Base-by-base conservation (phyloP, 2,888 invertebrate genomes). In the Gastrophysa polygoni region DNA sequence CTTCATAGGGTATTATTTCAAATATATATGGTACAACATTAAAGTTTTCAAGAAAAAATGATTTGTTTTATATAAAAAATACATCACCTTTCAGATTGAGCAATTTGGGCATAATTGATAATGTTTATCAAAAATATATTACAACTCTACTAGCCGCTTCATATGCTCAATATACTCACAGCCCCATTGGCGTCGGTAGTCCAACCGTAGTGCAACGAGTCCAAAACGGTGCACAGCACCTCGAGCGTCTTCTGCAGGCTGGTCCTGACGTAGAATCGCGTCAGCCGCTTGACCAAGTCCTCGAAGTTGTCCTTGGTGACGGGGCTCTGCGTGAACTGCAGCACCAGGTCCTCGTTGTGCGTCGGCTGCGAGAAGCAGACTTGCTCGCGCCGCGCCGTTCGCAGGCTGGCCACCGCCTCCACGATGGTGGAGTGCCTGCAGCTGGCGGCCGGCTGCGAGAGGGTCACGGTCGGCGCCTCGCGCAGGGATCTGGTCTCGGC, bases 271-370 rank as follows among this genome's bases (percentile, higher is more conserved):
- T 94, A 93, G 83, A 97, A 95, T 72, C 98, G 87, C 48, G 98
- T 97, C 94, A 97, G 92, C 73, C 98, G 88, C 63, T 92, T 89
- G 49, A 94, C 94, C 75, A 96, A 83, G 74, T 88, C 87, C 81
- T 93, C 91, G 81, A 92, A 87, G 55, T 87, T 85, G 72, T 88
- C 89, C 68, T 72, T 77, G 10, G 78, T 79, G 57, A 81, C 69
- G 38, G 78, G 77, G 64, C 77, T 80, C 72, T 86, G 86, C 16
- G 85, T 84, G 59, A 85, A 84, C 77, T 87, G 86, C 73, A 88
- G 80, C 73, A 95, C 83, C 77, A 96, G 84, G 83, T 95, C 90
- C 73, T 94, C 94, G 63, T 92, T 85, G 72, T 89, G 87, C 34
- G 89, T 89, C 1, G 96, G 96, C 81, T 96, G 96, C 28, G 96